These are phyloP conservation scores for Euwallacea similis DNA, from an alignment of 1,140 invertebrate genomes.

Conservation along the genomic window DNA sequence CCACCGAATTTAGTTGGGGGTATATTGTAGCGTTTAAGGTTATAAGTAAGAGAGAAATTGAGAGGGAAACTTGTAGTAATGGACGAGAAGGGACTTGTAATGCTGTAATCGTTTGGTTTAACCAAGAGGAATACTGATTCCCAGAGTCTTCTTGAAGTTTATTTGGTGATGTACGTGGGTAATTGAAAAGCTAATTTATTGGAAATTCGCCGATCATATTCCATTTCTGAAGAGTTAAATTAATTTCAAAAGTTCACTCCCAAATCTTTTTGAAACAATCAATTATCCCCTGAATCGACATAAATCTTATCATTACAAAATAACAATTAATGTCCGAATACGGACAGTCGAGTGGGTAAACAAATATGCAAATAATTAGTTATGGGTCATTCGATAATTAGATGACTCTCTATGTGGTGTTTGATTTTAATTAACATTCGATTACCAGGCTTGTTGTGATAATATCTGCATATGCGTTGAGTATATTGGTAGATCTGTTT, in stretches of 20 bases:
- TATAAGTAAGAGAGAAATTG: constrained; percentile 35
- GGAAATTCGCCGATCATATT: not conserved
- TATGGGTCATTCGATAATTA: constrained; percentile 1
- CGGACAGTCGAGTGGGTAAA: not conserved
- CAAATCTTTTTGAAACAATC: no score
- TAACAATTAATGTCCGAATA: constrained; percentile 2
- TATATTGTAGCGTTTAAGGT: constrained; percentile 44
- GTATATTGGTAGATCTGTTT: not conserved
- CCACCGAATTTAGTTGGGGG: constrained; percentile 43
- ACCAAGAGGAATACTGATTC: constrained; percentile 3
- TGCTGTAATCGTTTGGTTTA: constrained; percentile 13
- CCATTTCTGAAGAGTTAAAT: no score
- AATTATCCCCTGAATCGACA: not conserved
- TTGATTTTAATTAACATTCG: constrained; percentile 8
- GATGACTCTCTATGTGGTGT: constrained; percentile 1
- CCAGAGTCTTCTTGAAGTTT: not conserved
- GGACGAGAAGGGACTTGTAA: constrained; percentile 26
- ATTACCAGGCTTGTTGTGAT: constrained; percentile 2
- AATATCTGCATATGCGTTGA: not conserved
- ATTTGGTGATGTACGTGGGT: not conserved
- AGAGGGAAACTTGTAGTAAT: constrained; percentile 17
- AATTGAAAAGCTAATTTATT: not conserved
- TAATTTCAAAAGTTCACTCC: no score
- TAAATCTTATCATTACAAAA: constrained; percentile 6
- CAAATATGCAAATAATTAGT: constrained; percentile 16